Percentiles rank a stretch among this genome's conserved stretches.
These are phyloP conservation scores for Mungos mungo DNA, from an alignment of 2,113 vertebrate species.

Conservation along the genomic window DNA sequence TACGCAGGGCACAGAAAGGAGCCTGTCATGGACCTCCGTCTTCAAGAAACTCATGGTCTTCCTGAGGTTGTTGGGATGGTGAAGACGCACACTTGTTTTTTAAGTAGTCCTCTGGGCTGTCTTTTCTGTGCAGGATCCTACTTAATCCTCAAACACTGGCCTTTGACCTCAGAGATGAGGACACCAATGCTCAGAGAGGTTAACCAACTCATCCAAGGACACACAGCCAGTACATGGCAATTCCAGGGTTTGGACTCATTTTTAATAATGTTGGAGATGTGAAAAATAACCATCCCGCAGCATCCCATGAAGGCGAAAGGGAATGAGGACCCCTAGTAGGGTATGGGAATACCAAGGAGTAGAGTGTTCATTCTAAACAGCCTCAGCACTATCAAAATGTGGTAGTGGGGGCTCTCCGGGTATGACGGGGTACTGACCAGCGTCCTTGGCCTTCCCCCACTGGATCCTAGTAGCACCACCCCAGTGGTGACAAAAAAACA, in stretches of 20 bases:
- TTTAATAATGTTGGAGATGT: not conserved
- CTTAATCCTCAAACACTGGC: not conserved
- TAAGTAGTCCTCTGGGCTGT: not conserved
- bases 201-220: not conserved
- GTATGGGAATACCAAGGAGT: no score
- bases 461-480: no score
- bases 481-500: no score
- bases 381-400: accelerated
- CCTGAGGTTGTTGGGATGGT: no score
- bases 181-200: not conserved
- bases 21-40: accelerated
- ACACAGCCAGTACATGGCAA: not conserved
- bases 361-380: accelerated
- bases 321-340: no score
- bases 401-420: accelerated
- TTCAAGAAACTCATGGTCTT: not conserved
- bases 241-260: not conserved
- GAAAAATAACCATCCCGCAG: not conserved
- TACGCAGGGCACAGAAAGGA: accelerated
- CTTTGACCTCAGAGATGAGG: not conserved
- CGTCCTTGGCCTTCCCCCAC: not conserved
- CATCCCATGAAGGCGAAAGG: not conserved
- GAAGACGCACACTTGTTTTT: not conserved
- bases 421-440: accelerated
- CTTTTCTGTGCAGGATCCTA: not conserved